Evolutionary conservation across 2,113 vertebrate species (phyloP), one percentile per base, ranked within the genome.

Genomic region (Poeciliopsis turrubarensis): DNA sequence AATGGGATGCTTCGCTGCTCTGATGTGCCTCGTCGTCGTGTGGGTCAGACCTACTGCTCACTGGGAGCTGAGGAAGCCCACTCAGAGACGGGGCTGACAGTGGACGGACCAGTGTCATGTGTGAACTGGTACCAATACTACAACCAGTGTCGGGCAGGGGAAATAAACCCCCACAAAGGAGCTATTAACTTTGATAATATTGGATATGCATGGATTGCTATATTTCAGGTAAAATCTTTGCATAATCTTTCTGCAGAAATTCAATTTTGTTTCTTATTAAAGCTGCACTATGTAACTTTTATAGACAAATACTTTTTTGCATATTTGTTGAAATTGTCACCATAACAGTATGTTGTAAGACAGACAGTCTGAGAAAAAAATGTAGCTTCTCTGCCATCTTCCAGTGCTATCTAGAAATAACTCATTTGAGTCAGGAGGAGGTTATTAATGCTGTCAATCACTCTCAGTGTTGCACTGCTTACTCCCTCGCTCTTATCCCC

Each of bases 111-210:
- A 1, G 79, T 39, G 0, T 93, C 95, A 63, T 99, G 98, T 90
- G 95, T 99, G 72, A 98, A 99, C 95, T 97, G 98, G 96, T 98
- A 97, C 90, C 95, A 96, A 84, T 98, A 97, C 79, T 99, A 99
- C 91, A 98, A 96, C 0, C 87, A 95, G 76, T 99, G 97, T 93
- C 94, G 94, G 71, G 92, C 97, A 0, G 97, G 97, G 1, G 96
- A 96, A 0, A 29, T 96, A 2, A 99, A 99, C 93, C 98, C 98
- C 0, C 97, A 98, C 94, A 98, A 98, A 1, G 98, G 97, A 22
- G 97, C 98, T 83, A 98, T 99, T 93, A 99, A 96, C 86, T 99
- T 99, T 77, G 98, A 99, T 87, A 99, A 99, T 64, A 99, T 99
- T 27, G 97, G 97, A 87, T 99, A 98, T 2, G 98, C 98, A 44